A percentile compares a stretch with the other conserved stretches of the same genome.
phyloP scores from a whole-genome alignment of 2,888 invertebrate genomes.

The Melipona beecheii region DNA sequence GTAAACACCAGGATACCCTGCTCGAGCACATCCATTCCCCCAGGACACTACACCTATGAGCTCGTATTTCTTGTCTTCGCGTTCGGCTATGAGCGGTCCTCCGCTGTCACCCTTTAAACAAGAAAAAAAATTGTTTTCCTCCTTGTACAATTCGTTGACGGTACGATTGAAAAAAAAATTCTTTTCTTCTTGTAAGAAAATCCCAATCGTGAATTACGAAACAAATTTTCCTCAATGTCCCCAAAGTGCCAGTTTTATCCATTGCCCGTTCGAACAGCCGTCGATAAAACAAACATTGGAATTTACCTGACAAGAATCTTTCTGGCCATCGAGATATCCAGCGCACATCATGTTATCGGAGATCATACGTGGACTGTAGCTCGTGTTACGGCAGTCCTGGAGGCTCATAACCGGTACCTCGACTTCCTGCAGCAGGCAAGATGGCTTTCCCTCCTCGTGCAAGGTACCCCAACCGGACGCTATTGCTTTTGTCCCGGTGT shows the following conservation, averaged over 20 bases:
- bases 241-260: neutral
- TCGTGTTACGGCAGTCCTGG: conserved; percentile 86
- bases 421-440: conserved; percentile 93
- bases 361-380: conserved; percentile 93
- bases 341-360: conserved; percentile 96
- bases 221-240: too few species aligned
- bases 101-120: conserved; percentile 90
- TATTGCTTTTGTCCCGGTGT: conserved; percentile 89
- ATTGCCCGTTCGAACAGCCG: neutral
- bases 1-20: conserved; percentile 94
- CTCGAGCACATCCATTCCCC: conserved; percentile 95
- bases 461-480: conserved; percentile 96
- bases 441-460: conserved; percentile 93
- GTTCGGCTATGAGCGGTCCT: conserved; percentile 90
- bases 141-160: neutral
- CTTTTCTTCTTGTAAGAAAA: neutral
- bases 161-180: neutral
- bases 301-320: conserved; percentile 92
- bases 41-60: conserved; percentile 94
- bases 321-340: conserved; percentile 90
- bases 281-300: neutral
- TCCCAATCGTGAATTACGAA: too few species aligned
- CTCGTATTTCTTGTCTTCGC: conserved; percentile 91
- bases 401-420: conserved; percentile 88
- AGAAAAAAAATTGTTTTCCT: neutral